Conservation (phyloP, 1,140 invertebrate genomes). For the Drosophila leontia region DNA sequence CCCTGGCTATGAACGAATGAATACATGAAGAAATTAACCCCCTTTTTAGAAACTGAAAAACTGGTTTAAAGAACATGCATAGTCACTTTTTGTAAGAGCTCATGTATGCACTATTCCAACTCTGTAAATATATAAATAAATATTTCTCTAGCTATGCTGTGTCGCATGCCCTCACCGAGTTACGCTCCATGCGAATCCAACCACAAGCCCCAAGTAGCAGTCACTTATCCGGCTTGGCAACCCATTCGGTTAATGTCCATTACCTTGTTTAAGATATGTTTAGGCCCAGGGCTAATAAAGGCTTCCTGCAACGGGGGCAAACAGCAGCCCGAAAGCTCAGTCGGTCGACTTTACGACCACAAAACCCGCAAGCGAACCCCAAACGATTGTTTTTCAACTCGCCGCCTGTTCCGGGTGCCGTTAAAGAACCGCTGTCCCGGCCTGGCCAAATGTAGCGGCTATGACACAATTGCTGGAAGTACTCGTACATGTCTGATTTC, state of each 20-base stretch:
- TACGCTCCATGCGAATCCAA: neutral
- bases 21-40: neutral
- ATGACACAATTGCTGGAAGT: constrained; percentile 66
- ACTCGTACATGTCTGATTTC: constrained; percentile 51
- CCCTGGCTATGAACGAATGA: neutral
- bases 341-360: constrained; percentile 67
- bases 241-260: constrained; percentile 58
- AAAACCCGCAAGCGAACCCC: constrained; percentile 57
- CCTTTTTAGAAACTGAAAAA: neutral
- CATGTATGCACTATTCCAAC: neutral
- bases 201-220: constrained; percentile 10
- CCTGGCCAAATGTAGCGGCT: constrained; percentile 56
- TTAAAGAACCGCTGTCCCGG: constrained; percentile 51
- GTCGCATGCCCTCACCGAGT: neutral
- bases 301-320: constrained; percentile 51
- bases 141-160: neutral
- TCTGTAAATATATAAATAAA: neutral
- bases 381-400: constrained; percentile 57
- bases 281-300: constrained; percentile 57
- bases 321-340: constrained; percentile 57
- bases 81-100: neutral
- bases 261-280: constrained; percentile 47
- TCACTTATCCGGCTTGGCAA: constrained; percentile 25
- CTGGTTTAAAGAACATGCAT: neutral
- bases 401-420: constrained; percentile 58